Evolutionary conservation across 1,140 invertebrate genomes (phyloP), one percentile per base, ranked within the genome.

Genomic region (Drosophila melanogaster): DNA sequence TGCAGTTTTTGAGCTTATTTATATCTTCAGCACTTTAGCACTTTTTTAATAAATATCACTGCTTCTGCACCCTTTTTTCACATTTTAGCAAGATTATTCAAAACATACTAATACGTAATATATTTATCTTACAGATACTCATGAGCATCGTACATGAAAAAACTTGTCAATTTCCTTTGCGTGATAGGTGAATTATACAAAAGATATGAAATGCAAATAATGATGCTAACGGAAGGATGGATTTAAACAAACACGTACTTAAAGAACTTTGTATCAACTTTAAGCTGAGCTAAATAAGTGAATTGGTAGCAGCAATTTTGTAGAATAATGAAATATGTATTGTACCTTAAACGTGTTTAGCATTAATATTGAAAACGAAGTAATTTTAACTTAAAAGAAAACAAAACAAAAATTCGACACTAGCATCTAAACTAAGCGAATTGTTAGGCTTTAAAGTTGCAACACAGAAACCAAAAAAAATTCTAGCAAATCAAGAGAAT

Each of bases 101-200:
- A n/a, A n/a, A n/a, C n/a, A n/a, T 0, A 26, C 11, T 61, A 61
- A 41, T 41, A 57, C 10, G 0, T 8, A 41, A 33, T 41, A 1
- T 0, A 33, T 67, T 26, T 67, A 47, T 58, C 4, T 92, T 92
- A 0, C 91, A 92, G 91, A 92, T 92, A 92, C 91, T 79, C 91
- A 92, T 79, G 91, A 92, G 77, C 91, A 92, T 72, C 91, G 91
- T 76, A 92, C 91, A 92, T 92, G 91, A 92, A 92, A 92, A 91
- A 91, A 91, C 90, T 89, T 90, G 91, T 92, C 91, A 92, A 92
- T 92, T 92, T 90, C 89, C 77, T 92, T 92, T 78, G 84, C 90
- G 91, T 92, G 91, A 92, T 92, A 92, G 86, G 87, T 92, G 79
- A 92, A 90, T 75, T 87, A 87, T 92, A 92, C 80, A 75, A 74